Percentiles rank a stretch among this genome's conserved stretches.
These are phyloP conservation scores for Butorides virescens DNA, from an alignment of 2,113 vertebrate genomes.

Conservation along the genomic window DNA sequence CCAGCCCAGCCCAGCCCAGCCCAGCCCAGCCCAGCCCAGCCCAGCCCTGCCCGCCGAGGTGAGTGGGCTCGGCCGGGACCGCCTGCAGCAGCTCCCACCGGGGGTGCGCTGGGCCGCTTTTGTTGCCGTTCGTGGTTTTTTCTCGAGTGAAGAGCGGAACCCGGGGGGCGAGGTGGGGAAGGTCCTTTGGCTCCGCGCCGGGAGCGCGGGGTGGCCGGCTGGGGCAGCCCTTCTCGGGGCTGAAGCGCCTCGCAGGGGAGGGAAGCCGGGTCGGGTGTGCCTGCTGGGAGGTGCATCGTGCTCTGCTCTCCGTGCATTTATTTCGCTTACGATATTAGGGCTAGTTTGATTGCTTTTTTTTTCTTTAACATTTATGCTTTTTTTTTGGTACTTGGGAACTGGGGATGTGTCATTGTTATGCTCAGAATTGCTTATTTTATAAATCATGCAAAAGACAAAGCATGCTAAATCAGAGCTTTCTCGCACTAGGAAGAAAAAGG, in stretches of 20 bases:
- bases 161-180: background rate
- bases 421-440: background rate
- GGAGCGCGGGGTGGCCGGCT: no score
- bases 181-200: no score
- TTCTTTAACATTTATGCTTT: background rate
- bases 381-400: fast-evolving
- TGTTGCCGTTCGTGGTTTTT: background rate
- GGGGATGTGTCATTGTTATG: background rate
- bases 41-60: background rate
- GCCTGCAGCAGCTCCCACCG: background rate
- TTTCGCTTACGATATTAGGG: background rate
- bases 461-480: no score
- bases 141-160: background rate
- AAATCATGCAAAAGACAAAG: background rate
- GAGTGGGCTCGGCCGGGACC: background rate
- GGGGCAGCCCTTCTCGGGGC: background rate
- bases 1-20: no score
- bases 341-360: background rate
- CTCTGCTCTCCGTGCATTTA: background rate
- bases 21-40: no score
- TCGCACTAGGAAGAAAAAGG: fast-evolving
- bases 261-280: background rate
- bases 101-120: no score
- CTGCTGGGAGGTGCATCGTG: background rate
- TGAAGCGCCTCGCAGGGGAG: background rate